Evolutionary conservation across 2,888 invertebrate genomes (phyloP).

Genomic region (Mycogona germanica): DNA sequence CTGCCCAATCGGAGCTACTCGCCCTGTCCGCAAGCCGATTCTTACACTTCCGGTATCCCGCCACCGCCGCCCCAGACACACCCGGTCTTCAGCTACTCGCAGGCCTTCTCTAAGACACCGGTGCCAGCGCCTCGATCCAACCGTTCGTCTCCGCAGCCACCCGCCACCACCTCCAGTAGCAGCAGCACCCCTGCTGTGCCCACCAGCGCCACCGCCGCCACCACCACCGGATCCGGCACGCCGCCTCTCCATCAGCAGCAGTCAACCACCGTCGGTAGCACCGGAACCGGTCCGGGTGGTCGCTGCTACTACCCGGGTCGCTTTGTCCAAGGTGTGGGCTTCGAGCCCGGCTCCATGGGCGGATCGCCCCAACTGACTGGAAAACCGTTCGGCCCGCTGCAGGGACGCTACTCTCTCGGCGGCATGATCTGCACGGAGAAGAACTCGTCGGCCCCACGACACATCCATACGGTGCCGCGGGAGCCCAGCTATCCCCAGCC

Average conservation of each 20-base stretch:
- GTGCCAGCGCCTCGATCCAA: no score
- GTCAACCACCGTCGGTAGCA: not conserved
- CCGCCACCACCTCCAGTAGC: not conserved
- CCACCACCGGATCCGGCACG: no score
- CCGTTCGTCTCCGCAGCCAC: not conserved
- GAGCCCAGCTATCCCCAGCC: not conserved
- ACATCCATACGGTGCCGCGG: not conserved
- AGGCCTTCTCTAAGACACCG: no score
- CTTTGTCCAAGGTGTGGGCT: constrained; percentile 15
- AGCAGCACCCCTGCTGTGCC: not conserved
- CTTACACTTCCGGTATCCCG: no score
- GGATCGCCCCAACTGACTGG: constrained; percentile 8
- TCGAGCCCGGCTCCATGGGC: constrained; percentile 14
- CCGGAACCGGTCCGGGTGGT: no score
- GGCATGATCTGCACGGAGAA: constrained; percentile 11
- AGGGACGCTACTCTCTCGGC: constrained; percentile 11
- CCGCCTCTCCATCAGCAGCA: not conserved
- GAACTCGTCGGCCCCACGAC: not conserved
- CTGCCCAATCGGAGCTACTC: no score
- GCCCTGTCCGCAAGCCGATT: no score
- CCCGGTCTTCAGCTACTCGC: no score
- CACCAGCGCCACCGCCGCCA: not conserved
- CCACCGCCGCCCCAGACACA: no score
- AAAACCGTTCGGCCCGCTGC: constrained; percentile 9
- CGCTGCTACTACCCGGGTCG: constrained; percentile 13